phyloP scores from a whole-genome alignment of 2,113 vertebrate genomes.

The Nothobranchius furzeri region DNA sequence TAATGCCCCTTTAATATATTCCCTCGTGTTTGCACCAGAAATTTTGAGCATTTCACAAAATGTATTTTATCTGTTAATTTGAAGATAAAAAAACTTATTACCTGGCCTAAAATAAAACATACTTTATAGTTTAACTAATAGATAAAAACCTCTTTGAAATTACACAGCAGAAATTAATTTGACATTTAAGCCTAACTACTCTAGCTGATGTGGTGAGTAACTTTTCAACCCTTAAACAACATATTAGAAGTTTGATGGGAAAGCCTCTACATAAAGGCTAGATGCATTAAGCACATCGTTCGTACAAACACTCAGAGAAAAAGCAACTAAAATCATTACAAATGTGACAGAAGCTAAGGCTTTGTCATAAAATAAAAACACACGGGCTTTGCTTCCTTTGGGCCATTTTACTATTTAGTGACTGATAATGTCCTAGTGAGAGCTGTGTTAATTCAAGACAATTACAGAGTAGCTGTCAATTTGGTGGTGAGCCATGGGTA shows the following conservation, averaged over 20 bases:
- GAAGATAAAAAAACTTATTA: background rate
- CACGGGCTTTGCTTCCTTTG: background rate
- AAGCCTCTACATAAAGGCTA: background rate
- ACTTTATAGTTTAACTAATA: background rate
- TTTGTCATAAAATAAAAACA: background rate
- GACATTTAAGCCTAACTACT: conserved; percentile 2
- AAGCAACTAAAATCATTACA: background rate
- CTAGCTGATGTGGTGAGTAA: background rate
- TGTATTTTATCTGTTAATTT: too few species aligned
- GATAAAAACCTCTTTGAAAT: background rate
- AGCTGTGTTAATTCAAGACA: too few species aligned
- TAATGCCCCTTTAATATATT: too few species aligned
- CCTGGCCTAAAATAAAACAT: background rate
- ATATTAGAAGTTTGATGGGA: background rate
- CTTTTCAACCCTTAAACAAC: background rate
- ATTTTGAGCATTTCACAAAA: too few species aligned
- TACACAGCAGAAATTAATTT: background rate
- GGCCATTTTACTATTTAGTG: background rate
- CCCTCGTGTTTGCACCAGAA: too few species aligned
- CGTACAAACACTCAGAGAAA: background rate
- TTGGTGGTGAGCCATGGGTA: background rate
- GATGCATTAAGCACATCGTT: background rate
- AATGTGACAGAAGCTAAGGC: background rate
- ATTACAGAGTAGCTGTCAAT: background rate
- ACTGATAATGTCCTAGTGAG: too few species aligned